Base-by-base conservation (phyloP, 2,797 vertebrate genomes). In the Knipowitschia caucasica region DNA sequence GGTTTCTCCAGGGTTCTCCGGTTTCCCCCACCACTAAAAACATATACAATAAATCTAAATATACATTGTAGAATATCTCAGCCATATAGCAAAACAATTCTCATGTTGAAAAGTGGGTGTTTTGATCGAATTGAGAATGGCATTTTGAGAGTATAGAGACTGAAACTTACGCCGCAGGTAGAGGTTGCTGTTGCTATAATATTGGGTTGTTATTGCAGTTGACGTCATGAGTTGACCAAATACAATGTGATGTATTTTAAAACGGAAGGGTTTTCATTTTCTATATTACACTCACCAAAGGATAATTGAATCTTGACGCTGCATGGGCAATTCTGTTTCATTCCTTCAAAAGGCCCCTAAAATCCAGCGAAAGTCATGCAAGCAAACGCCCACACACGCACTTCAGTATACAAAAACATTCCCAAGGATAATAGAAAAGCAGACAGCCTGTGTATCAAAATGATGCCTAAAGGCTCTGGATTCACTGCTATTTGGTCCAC, bases 221-320 rank as follows among this genome's bases (percentile, higher is more conserved):
- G n/a, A n/a, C n/a, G n/a, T n/a, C n/a, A n/a, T n/a, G n/a, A n/a
- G n/a, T n/a, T n/a, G n/a, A n/a, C n/a, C 17, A n/a, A 38, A 38
- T 20, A 18, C 76, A 71, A 65, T 50, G 21, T 68, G 75, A 70
- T 63, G 54, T 56, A 14, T 72, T 40, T 18, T 52, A 63, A 40
- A 78, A 59, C 36, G 30, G 56, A 61, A 31, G 23, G 43, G 7
- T 61, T 78, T 68, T 65, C n/a, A 42, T 77, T 66, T 72, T 58
- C 73, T 42, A 54, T 59, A 78, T 68, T 73, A 59, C 75, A 68
- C 47, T 65, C 59, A 78, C 67, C 56, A n/a, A 31, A 63, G 56
- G 65, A 80, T 83, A 77, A 89, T 75, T 78, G 57, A 75, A 83
- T 78, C 56, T 57, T 62, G 56, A 43, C 24, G 30, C 53, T 59